Evolutionary conservation across 2,888 invertebrate species (phyloP), one percentile per base, ranked within the genome.

Genomic region (Noctua pronuba): DNA sequence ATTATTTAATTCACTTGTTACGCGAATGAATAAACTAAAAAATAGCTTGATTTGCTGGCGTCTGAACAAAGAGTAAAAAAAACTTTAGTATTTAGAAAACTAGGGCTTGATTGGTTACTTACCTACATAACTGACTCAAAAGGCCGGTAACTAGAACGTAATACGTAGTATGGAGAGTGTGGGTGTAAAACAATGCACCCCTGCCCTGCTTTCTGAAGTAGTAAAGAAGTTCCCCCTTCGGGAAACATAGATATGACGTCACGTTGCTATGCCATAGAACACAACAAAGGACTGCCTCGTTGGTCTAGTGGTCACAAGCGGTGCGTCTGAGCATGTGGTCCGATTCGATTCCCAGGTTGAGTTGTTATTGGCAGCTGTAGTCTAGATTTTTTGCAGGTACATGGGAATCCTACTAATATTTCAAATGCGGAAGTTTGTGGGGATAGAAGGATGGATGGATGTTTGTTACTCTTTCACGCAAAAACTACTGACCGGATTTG

Each of bases 121-220:
- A 31, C 31, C 60, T 31, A 21, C 41, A 41, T 41, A n/a, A 41
- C n/a, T 65, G 4, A 1, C 16, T 41, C n/a, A 65, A n/a, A 1
- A 65, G 16, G 8, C n/a, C n/a, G 8, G 38, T 65, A 41, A n/a
- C n/a, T 65, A 65, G 8, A 28, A 31, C 31, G 35, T 4, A 13
- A 28, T 35, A 44, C 24, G 1, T 8, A 6, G 31, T 49, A 70
- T 38, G 16, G 16, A 68, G 28, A 46, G 24, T 28, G 18, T 58
- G 28, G 11, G 10, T 11, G 4, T 60, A n/a, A 60, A 41, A 62
- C 60, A 77, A 80, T 62, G 28, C 41, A 35, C n/a, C n/a, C 31
- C 46, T 41, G 80, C 21, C 58, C 58, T 60, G 58, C 41, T 80
- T 77, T 62, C 41, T 35, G 13, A 49, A 80, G 41, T 73, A 52